Percentiles rank a stretch among this genome's conserved stretches.
Evolutionary conservation across 2,888 invertebrate genomes (phyloP).

Genomic region (Orthosia gothica): DNA sequence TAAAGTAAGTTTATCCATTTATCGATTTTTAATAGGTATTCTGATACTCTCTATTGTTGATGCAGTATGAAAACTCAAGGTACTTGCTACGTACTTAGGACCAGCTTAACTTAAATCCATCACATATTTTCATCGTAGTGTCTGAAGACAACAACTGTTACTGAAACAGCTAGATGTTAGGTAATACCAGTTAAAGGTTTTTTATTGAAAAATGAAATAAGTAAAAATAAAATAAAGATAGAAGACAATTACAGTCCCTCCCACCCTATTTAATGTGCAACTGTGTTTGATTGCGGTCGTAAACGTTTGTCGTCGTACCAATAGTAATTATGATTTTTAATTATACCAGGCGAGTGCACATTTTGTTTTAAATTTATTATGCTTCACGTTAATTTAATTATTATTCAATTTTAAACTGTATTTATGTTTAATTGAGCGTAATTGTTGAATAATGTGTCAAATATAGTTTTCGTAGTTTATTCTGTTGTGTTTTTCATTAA

Average conservation of each 20-base stretch:
- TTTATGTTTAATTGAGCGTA: conserved; percentile 63
- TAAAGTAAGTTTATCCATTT: too few species aligned
- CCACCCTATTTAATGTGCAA: conserved; percentile 82
- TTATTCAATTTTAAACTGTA: conserved; percentile 66
- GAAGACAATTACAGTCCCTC: conserved; percentile 20
- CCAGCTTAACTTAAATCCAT: too few species aligned
- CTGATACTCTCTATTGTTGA: too few species aligned
- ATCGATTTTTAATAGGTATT: too few species aligned
- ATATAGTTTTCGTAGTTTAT: conserved; percentile 37
- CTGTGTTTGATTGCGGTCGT: conserved; percentile 90
- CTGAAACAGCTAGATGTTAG: too few species aligned
- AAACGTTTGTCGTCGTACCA: conserved; percentile 74
- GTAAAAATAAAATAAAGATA: conserved; percentile 2
- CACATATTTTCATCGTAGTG: too few species aligned
- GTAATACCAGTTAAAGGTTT: background rate
- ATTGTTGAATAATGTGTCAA: conserved; percentile 65
- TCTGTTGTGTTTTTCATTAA: conserved; percentile 22
- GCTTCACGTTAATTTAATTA: conserved; percentile 69
- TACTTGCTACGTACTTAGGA: too few species aligned
- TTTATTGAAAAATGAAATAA: background rate
- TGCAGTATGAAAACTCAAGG: too few species aligned
- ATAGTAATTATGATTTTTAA: conserved; percentile 85
- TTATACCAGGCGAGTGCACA: conserved; percentile 71
- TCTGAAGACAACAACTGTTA: too few species aligned
- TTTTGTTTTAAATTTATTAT: conserved; percentile 71